Evolutionary conservation across 2,888 invertebrate species (phyloP).

Genomic region (Platycheirus albimanus): DNA sequence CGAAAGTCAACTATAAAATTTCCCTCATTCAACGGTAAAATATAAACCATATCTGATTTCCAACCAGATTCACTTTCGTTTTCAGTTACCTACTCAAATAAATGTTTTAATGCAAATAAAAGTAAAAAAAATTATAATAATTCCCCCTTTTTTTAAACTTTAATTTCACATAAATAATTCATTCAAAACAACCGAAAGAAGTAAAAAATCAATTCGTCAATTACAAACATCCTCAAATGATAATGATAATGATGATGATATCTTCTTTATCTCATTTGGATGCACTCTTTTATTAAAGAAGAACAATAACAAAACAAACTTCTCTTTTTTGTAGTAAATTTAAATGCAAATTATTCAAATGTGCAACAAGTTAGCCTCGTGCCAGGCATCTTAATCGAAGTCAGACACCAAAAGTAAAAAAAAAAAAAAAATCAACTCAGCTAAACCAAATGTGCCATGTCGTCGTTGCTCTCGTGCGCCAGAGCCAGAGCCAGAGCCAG

Average conservation of each 20-base stretch:
- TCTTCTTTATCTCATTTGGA: slow-evolving; percentile 63
- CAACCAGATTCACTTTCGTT: slow-evolving; percentile 50
- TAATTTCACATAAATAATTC: slow-evolving; percentile 50
- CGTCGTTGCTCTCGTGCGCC: slow-evolving; percentile 41
- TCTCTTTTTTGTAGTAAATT: slow-evolving; percentile 39
- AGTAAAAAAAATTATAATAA: slow-evolving; percentile 24
- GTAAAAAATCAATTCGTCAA: slow-evolving; percentile 52
- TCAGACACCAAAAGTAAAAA: slow-evolving; percentile 10
- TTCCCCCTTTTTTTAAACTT: slow-evolving; percentile 9
- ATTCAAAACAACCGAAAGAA: slow-evolving; percentile 24
- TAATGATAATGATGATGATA: slow-evolving; percentile 28
- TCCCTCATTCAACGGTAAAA: not conserved
- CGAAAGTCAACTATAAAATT: slow-evolving; percentile 12
- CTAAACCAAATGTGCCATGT: slow-evolving; percentile 4
- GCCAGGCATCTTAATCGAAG: slow-evolving; percentile 72
- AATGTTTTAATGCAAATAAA: slow-evolving; percentile 23
- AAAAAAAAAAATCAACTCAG: slow-evolving; percentile 4
- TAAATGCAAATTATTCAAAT: slow-evolving; percentile 74
- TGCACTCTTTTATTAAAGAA: slow-evolving; percentile 59
- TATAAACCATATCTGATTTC: slow-evolving; percentile 35
- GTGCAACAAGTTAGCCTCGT: slow-evolving; percentile 74
- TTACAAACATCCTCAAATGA: slow-evolving; percentile 59
- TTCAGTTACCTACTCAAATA: slow-evolving; percentile 27
- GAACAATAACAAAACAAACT: slow-evolving; percentile 32
- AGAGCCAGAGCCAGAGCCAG: no score